Conservation (phyloP, 2,113 vertebrate species). For the Coptodon bakossiorum region DNA sequence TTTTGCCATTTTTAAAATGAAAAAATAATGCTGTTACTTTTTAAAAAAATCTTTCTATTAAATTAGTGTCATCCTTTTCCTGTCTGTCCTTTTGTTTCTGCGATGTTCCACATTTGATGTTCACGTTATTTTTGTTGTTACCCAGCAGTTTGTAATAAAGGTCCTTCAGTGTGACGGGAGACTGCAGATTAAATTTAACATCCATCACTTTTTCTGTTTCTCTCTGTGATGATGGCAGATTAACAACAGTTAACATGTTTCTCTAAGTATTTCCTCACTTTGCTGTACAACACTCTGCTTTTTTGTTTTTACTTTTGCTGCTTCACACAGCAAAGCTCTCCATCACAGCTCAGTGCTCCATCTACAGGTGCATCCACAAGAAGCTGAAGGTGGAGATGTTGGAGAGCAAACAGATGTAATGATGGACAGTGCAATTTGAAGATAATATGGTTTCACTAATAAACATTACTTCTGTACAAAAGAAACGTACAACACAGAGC, state of each 20-base stretch:
- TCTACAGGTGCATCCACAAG: not conserved
- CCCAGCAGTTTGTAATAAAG: not conserved
- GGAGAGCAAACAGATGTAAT: fast-evolving
- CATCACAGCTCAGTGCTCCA: fast-evolving
- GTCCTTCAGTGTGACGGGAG: fast-evolving
- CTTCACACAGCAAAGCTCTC: fast-evolving
- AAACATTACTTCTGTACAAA: not conserved
- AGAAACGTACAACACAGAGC: fast-evolving
- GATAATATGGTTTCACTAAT: fast-evolving
- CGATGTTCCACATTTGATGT: not conserved
- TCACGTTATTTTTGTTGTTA: fast-evolving
- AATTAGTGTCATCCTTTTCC: fast-evolving
- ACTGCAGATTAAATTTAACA: not conserved
- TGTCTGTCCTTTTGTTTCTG: not conserved
- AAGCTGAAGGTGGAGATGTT: not conserved
- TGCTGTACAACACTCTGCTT: fast-evolving
- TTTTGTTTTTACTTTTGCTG: fast-evolving
- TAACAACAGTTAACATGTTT: fast-evolving
- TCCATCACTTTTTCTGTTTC: not conserved
- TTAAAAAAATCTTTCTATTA: not conserved
- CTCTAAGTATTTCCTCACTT: fast-evolving
- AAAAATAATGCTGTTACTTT: not conserved
- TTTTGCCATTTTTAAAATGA: not conserved
- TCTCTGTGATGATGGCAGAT: not conserved
- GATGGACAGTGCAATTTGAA: not conserved